Conservation (phyloP, 2,888 invertebrate species). For the Tiliacea aurago region DNA sequence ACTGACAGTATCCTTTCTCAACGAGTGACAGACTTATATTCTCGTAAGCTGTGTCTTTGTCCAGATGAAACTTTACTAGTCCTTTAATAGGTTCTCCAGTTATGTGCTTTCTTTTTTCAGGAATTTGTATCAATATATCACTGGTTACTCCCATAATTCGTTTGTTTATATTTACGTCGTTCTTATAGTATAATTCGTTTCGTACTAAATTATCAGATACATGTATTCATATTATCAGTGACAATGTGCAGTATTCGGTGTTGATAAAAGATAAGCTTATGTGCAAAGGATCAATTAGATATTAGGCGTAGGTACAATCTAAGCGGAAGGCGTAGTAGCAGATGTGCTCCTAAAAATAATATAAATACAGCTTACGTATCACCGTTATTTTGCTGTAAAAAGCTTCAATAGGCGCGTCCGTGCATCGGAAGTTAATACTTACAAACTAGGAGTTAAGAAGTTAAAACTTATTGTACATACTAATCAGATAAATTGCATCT, state of each 20-base stretch:
- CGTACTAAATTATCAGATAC: conserved; percentile 13
- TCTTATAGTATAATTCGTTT: background rate
- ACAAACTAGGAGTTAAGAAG: background rate
- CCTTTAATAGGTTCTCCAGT: conserved; percentile 64
- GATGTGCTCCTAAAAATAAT: background rate
- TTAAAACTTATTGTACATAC: no score
- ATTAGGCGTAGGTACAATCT: background rate
- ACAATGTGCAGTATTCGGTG: background rate
- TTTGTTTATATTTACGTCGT: conserved; percentile 12
- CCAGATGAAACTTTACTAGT: conserved; percentile 63
- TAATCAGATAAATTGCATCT: background rate
- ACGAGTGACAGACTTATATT: conserved; percentile 62
- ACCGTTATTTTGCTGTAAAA: background rate
- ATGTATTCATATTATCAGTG: conserved; percentile 1
- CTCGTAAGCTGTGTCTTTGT: conserved; percentile 59
- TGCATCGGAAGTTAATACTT: background rate
- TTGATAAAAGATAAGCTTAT: conserved; percentile 18
- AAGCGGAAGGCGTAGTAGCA: background rate
- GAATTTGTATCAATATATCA: conserved; percentile 63
- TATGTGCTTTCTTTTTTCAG: conserved; percentile 51
- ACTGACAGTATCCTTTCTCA: conserved; percentile 64
- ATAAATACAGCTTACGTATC: background rate
- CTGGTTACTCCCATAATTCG: conserved; percentile 65
- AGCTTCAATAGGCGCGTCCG: background rate
- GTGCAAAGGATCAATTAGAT: background rate